Evolutionary conservation across 2,113 vertebrate genomes (phyloP).

Genomic region (Rhadina sibilatrix): DNA sequence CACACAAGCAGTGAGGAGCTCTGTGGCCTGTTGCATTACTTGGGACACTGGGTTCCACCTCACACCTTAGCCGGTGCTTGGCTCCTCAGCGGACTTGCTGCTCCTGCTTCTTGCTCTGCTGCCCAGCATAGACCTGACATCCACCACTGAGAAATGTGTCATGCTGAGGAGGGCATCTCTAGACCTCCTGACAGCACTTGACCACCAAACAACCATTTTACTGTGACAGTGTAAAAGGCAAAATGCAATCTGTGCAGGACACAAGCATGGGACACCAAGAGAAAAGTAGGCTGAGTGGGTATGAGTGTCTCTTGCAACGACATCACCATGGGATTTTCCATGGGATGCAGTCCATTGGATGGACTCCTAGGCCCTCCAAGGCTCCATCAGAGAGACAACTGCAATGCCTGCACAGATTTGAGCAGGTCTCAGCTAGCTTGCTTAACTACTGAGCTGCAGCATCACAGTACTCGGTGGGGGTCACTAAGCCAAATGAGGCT

Average conservation of each 20-base stretch:
- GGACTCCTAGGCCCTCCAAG: not conserved
- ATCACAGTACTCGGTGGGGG: accelerated
- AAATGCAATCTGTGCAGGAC: not conserved
- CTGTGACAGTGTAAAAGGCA: not conserved
- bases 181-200: not conserved
- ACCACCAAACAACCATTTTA: not conserved
- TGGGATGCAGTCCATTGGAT: not conserved
- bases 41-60: not conserved
- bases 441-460: not conserved
- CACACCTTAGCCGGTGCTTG: not conserved
- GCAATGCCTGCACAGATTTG: not conserved
- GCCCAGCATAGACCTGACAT: not conserved
- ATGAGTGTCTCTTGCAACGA: not conserved
- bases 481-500: accelerated
- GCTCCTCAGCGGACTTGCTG: not conserved
- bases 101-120: not conserved
- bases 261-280: not conserved
- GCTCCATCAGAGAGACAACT: not conserved
- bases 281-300: not conserved
- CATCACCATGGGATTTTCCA: not conserved
- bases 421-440: not conserved
- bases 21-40: accelerated
- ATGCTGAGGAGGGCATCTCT: not conserved
- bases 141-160: not conserved
- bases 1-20: not conserved